Conservation (phyloP, 2,888 invertebrate species). For the Cataglyphis cursor region DNA sequence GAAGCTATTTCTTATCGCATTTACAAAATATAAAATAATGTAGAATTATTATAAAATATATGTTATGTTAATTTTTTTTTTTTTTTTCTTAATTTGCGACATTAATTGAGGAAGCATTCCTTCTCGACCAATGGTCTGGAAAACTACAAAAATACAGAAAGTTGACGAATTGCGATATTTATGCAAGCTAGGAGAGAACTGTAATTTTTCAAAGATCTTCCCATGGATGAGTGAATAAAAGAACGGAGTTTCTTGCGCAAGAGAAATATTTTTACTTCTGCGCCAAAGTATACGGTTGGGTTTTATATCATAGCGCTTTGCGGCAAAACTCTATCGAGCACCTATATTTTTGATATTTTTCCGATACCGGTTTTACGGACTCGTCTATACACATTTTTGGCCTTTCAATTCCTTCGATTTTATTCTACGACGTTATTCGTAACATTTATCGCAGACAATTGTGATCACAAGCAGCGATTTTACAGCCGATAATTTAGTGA, state of each 20-base stretch:
- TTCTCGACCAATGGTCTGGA: neutral
- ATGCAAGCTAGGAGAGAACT: neutral
- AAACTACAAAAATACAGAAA: conserved; percentile 3
- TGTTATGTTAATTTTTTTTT: neutral
- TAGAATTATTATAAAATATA: neutral
- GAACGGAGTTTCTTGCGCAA: conserved; percentile 29
- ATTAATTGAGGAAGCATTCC: neutral
- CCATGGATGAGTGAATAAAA: conserved; percentile 14
- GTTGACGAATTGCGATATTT: neutral
- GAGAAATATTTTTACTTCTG: conserved; percentile 45
- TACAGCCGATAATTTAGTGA: conserved; percentile 28
- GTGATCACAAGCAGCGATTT: conserved; percentile 8
- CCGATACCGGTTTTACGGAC: conserved; percentile 37
- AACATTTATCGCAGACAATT: conserved; percentile 44
- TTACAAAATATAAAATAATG: neutral
- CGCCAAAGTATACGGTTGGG: conserved; percentile 24
- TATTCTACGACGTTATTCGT: conserved; percentile 27
- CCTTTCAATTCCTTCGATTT: conserved; percentile 52
- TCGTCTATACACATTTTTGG: conserved; percentile 34
- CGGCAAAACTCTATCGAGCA: conserved; percentile 42
- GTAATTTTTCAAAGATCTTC: conserved; percentile 34
- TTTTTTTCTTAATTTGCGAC: neutral
- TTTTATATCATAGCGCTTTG: conserved; percentile 49
- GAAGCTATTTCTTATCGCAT: neutral
- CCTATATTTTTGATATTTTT: conserved; percentile 43